A percentile compares a stretch with the other conserved stretches of the same genome.
Conservation (phyloP, 1,140 invertebrate genomes). For the Thaumatotibia leucotreta region DNA sequence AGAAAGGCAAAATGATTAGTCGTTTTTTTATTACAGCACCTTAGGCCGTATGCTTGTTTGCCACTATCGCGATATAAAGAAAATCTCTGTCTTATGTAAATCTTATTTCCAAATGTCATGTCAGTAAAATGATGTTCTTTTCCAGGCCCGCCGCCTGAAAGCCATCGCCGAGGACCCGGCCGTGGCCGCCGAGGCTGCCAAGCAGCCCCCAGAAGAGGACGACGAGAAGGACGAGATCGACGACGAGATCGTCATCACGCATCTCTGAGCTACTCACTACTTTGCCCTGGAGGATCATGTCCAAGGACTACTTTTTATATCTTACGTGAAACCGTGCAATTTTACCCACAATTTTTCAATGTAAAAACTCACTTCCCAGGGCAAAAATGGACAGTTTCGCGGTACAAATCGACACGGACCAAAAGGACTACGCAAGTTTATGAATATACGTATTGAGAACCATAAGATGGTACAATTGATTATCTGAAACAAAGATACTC, state of each 20-base stretch:
- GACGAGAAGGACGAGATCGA: constrained; percentile 90
- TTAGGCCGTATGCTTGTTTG: no score
- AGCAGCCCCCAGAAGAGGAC: constrained; percentile 81
- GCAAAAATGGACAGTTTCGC: background rate
- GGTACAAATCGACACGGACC: background rate
- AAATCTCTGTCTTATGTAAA: no score
- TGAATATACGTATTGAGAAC: background rate
- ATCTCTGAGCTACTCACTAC: constrained; percentile 77
- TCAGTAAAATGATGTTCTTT: constrained; percentile 15
- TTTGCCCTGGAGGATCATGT: background rate
- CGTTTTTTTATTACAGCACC: no score
- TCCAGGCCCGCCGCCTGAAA: constrained; percentile 76
- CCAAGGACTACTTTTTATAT: background rate
- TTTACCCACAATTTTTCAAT: background rate
- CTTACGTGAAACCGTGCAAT: background rate
- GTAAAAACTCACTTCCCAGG: background rate
- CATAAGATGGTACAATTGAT: background rate
- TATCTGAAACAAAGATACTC: background rate
- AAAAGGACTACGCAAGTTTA: background rate
- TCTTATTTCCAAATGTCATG: no score
- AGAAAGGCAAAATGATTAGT: no score
- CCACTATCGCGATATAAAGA: no score
- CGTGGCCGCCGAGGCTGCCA: constrained; percentile 75
- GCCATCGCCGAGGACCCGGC: constrained; percentile 83
- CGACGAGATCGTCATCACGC: constrained; percentile 90